Evolutionary conservation across 2,888 invertebrate genomes (phyloP), one percentile per base, ranked within the genome.

Genomic region (Aporophyla lueneburgensis): DNA sequence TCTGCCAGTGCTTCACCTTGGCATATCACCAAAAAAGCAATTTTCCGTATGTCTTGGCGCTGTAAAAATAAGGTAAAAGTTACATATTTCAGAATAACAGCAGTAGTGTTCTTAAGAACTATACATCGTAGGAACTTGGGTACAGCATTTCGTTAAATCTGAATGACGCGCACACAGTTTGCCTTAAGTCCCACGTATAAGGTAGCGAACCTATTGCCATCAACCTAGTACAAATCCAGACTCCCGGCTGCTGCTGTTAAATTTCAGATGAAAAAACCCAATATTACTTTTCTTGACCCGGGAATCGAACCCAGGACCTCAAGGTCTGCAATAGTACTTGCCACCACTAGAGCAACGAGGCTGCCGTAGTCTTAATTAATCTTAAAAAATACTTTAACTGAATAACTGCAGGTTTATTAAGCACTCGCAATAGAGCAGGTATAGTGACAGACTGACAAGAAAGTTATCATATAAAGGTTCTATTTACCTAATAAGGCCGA

Each of bases 1-100:
- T 96, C 96, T 91, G 98, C 98, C 72, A 99, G 94, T 89, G 98
- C 98, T 86, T 99, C 98, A 54, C 99, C 99, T 97, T 99, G 98
- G 93, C 98, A 98, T 90, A 98, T 97, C 0, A 97, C 97, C 81
- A 98, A 96, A 94, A 99, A 99, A 0, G 99, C 99, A 21, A 98
- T 98, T 95, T 99, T 99, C 92, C 97, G 97, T 58, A 98, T 97
- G 88, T 98, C 97, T 88, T 98, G 97, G 54, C 98, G 98, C 98
- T 99, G 90, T 63, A 74, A 56, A 54, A 59, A 43, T 40, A 58
- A 33, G 1, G 9, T 19, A n/a, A 65, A 27, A 27, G 40, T 27
- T 40, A n/a, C 61, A 43, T 21, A 61, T 24, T 40, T 46, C 0
- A 7, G 24, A 51, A 40, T 10, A 19, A 51, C 40, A 5, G 1